Percentiles rank a stretch among this genome's conserved stretches.
These are phyloP conservation scores for Kuschelorhynchus macadamiae DNA, from an alignment of 2,888 invertebrate species.

Conservation along the genomic window DNA sequence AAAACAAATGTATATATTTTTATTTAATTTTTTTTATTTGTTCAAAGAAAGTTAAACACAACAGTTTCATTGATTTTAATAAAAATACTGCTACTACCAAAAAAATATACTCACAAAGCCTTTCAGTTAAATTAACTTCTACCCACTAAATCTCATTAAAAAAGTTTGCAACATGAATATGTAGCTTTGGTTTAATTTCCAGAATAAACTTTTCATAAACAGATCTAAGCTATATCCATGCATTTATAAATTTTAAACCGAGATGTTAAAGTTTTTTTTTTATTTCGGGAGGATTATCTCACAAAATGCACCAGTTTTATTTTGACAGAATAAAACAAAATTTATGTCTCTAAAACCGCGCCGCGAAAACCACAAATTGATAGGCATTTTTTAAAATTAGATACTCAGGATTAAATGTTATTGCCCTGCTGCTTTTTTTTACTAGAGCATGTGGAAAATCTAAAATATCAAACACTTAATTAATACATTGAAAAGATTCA, in stretches of 20 bases:
- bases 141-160: too few relatives aligned
- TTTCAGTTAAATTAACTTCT: too few relatives aligned
- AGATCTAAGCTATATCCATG: neutral
- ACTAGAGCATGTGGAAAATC: neutral
- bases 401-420: constrained; percentile 22
- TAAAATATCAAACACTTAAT: too few relatives aligned
- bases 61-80: too few relatives aligned
- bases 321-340: constrained; percentile 24
- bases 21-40: too few relatives aligned
- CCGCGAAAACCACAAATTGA: constrained; percentile 22
- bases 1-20: too few relatives aligned
- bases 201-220: neutral
- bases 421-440: neutral
- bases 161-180: too few relatives aligned
- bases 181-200: neutral
- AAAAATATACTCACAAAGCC: too few relatives aligned
- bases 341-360: constrained; percentile 12
- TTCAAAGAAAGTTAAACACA: too few relatives aligned
- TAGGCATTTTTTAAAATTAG: constrained; percentile 18
- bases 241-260: constrained; percentile 36
- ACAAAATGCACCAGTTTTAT: constrained; percentile 28
- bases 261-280: constrained; percentile 29
- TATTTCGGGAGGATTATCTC: constrained; percentile 39
- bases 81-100: too few relatives aligned
- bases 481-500: too few relatives aligned